Evolutionary conservation across 2,797 vertebrate species (phyloP).

Genomic region (Hylomyscus alleni): DNA sequence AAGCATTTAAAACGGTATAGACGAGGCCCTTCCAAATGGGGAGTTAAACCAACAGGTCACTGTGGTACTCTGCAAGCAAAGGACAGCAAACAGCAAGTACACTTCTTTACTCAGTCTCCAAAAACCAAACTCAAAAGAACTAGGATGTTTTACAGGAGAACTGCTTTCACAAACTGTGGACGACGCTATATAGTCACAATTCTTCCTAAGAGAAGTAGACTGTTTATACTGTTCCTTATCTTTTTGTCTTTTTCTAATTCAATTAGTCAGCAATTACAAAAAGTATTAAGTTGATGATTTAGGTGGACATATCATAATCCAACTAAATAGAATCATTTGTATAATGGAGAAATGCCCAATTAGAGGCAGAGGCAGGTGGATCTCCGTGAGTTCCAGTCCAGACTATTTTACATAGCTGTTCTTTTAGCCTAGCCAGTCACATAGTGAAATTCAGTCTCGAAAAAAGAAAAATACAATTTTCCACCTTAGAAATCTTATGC

Average conservation of each 20-base stretch:
- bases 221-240: constrained; percentile 18
- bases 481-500: constrained; percentile 35
- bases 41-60: constrained; percentile 66
- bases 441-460: not conserved
- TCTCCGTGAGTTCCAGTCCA: not conserved
- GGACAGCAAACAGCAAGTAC: constrained; percentile 73
- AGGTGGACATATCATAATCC: constrained; percentile 26
- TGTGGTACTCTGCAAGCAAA: constrained; percentile 72
- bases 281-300: constrained; percentile 44
- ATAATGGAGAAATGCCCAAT: constrained; percentile 55
- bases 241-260: constrained; percentile 34
- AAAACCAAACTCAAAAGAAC: constrained; percentile 61
- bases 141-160: constrained; percentile 46
- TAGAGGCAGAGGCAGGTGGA: not conserved
- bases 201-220: constrained; percentile 40
- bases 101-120: constrained; percentile 63
- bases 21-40: constrained; percentile 64
- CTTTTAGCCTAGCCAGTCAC: not conserved
- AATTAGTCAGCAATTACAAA: constrained; percentile 50
- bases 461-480: not conserved
- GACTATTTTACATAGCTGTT: not conserved
- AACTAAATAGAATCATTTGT: constrained; percentile 7
- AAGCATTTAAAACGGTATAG: constrained; percentile 57
- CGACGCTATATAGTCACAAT: not conserved
- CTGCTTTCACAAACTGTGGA: constrained; percentile 45